A percentile compares a stretch with the other conserved stretches of the same genome.
Conservation (phyloP, 2,113 vertebrate genomes). For the Lethenteron camtschaticum region DNA sequence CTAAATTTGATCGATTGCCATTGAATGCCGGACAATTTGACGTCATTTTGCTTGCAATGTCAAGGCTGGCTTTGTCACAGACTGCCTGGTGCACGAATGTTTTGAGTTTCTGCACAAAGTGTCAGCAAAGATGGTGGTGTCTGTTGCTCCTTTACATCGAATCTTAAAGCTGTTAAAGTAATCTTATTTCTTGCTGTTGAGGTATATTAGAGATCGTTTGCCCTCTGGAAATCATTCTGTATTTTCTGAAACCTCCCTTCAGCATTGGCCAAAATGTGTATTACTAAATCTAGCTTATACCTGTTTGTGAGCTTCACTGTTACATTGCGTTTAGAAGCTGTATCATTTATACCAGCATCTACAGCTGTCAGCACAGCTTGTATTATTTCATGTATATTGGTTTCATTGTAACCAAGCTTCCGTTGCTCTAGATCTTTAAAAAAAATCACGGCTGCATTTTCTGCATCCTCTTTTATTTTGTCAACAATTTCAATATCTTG, state of each 20-base stretch:
- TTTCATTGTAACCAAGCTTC: conserved; percentile 13
- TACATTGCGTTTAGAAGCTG: conserved; percentile 6
- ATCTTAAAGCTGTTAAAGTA: conserved; percentile 23
- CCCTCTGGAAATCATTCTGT: conserved; percentile 15
- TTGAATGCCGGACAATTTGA: conserved; percentile 17
- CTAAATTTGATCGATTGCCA: conserved; percentile 19
- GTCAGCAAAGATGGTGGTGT: conserved; percentile 18
- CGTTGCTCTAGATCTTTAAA: conserved; percentile 9
- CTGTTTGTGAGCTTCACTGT: conserved; percentile 13
- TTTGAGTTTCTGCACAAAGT: conserved; percentile 27
- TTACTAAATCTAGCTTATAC: conserved; percentile 16
- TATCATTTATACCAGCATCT: conserved; percentile 10
- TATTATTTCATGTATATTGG: conserved; percentile 17
- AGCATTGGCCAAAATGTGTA: conserved; percentile 19
- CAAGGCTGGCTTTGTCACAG: conserved; percentile 10
- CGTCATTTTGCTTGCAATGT: conserved; percentile 19
- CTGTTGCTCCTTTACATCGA: conserved; percentile 22
- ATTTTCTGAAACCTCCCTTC: conserved; percentile 15
- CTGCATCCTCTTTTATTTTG: background rate
- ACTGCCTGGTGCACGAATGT: conserved; percentile 10
- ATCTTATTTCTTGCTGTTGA: conserved; percentile 20
- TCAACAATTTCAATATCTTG: background rate
- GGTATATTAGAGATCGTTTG: conserved; percentile 17
- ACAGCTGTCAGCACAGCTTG: conserved; percentile 11
- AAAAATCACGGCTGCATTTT: fast-evolving